Evolutionary conservation across 1,140 invertebrate species (phyloP), one percentile per base, ranked within the genome.

Genomic region (Drosophila subpulchrella): DNA sequence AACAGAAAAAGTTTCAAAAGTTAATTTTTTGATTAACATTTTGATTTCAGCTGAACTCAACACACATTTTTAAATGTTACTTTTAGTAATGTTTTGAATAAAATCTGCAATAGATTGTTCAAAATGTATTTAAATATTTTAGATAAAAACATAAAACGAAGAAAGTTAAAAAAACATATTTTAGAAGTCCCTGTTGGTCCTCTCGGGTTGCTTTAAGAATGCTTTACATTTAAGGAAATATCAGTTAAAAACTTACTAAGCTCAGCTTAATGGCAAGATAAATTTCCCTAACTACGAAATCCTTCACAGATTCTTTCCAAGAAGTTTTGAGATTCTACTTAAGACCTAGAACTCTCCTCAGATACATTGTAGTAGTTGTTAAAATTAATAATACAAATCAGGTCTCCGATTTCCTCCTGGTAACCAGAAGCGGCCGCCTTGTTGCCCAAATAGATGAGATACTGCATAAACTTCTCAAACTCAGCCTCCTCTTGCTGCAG

Each of bases 401-500:
- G 76, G 59, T 92, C 81, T 30, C 78, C 76, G 36, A 92, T 90
- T 81, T 92, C 85, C 13, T 86, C 81, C 57, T 92, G 91, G 70
- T 92, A 92, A 4, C 92, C 92, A 27, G 79, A 88, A 6, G 68
- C 48, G 11, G 78, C 80, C 30, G 91, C 81, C 67, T 92, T 92
- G 24, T 91, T 84, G 15, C 91, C 91, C 50, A 92, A 63, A 61
- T 92, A 92, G 10, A 92, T 91, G 12, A 83, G 80, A 71, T 91
- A 92, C 6, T 75, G 76, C 30, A 92, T 72, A 4, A 92, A 85
- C 46, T 91, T 92, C 10, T 92, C 67, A 47, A 92, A 92, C 39
- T 92, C 92, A 0, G 60, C 34, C 50, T 92, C 91, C 47, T 91
- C 92, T 36, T 66, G 74, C 20, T 73, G 17, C 6, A 92, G 60